A percentile compares a stretch with the other conserved stretches of the same genome.
These are phyloP conservation scores for Imbricaverruca yamaguchii DNA, from an alignment of 2,888 invertebrate genomes.

Conservation along the genomic window DNA sequence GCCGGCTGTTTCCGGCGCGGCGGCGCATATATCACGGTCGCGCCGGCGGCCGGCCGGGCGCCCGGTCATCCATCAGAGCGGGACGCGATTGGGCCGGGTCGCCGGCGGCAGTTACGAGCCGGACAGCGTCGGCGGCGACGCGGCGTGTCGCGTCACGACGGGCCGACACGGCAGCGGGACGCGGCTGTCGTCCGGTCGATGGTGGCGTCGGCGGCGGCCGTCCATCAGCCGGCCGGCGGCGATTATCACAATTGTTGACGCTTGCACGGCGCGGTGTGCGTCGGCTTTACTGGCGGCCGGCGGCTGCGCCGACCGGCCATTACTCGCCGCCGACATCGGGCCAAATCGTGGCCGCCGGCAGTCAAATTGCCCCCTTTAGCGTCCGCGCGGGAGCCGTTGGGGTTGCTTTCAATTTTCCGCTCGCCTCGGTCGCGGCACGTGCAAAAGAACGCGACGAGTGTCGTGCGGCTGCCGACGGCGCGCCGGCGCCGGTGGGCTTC, in stretches of 20 bases:
- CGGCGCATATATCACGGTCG: too few species aligned
- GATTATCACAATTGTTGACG: conserved; percentile 15
- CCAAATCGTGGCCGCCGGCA: conserved; percentile 16
- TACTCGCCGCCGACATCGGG: background rate
- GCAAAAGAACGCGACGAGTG: background rate
- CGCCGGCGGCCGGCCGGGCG: too few species aligned
- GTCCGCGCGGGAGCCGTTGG: conserved; percentile 17
- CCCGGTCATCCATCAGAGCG: too few species aligned
- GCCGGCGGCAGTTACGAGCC: too few species aligned
- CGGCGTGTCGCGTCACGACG: too few species aligned
- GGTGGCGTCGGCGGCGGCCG: background rate
- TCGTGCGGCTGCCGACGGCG: background rate
- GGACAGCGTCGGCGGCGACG: too few species aligned
- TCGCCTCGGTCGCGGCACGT: background rate
- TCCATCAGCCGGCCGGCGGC: background rate
- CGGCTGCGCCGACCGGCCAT: background rate
- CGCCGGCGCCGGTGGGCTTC: background rate
- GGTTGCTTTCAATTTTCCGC: conserved; percentile 17
- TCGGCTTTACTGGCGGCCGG: background rate
- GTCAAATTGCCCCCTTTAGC: conserved; percentile 21
- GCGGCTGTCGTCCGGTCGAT: too few species aligned
- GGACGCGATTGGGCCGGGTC: too few species aligned
- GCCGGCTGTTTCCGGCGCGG: too few species aligned
- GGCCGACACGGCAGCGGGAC: too few species aligned
- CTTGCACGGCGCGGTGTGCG: background rate